Percentiles rank a stretch among this genome's conserved stretches.
These are phyloP conservation scores for Cyphomyrmex costatus DNA, from an alignment of 1,140 invertebrate genomes.

Conservation along the genomic window DNA sequence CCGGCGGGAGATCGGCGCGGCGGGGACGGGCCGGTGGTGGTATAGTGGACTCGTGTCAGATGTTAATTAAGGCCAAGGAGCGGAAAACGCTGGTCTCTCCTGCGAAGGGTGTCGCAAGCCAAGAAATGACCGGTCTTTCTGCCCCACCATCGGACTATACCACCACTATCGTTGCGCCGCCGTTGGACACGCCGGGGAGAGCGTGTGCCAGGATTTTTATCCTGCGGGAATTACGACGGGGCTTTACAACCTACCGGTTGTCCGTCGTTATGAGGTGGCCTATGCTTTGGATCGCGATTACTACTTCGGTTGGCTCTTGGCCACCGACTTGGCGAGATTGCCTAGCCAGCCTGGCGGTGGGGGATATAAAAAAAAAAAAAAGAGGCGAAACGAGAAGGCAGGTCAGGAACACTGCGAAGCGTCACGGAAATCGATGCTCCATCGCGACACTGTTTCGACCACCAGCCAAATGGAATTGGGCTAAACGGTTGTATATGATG, in stretches of 20 bases:
- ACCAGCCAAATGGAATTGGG: conserved; percentile 39
- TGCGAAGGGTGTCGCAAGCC: conserved; percentile 82
- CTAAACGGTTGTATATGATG: conserved; percentile 6
- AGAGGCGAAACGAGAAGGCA: conserved; percentile 64
- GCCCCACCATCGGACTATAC: conserved; percentile 56
- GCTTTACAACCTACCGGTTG: conserved; percentile 79
- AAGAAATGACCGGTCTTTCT: conserved; percentile 75
- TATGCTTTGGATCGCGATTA: conserved; percentile 73
- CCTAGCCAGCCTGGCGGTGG: conserved; percentile 36
- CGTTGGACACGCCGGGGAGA: conserved; percentile 53
- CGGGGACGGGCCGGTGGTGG: conserved; percentile 50
- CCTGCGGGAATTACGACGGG: conserved; percentile 80
- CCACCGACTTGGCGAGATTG: conserved; percentile 37
- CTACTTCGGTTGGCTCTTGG: conserved; percentile 54
- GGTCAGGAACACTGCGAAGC: conserved; percentile 73
- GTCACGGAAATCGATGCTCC: conserved; percentile 68
- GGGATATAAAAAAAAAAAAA: conserved; percentile 66
- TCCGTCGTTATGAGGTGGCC: conserved; percentile 78
- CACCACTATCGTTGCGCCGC: background rate
- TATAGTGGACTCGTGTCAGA: conserved; percentile 83
- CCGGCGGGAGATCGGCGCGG: conserved; percentile 75
- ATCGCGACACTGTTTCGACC: conserved; percentile 49
- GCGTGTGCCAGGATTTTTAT: conserved; percentile 83
- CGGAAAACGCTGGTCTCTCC: conserved; percentile 81
- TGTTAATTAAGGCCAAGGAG: conserved; percentile 86